A percentile compares a stretch with the other conserved stretches of the same genome.
phyloP scores from a whole-genome alignment of 1,140 invertebrate genomes.

The Lethrus apterus region DNA sequence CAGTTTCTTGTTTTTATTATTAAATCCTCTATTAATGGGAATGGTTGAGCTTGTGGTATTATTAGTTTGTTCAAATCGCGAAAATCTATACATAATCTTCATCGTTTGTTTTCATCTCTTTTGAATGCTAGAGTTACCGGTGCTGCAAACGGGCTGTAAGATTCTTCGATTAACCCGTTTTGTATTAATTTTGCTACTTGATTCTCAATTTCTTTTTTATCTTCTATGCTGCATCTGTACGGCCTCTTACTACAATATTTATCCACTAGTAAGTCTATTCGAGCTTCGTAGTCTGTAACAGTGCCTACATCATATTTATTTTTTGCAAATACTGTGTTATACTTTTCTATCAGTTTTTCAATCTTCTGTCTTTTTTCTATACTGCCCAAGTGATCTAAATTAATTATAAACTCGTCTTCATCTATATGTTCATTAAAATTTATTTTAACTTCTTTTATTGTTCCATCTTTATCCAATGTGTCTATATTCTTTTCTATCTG shows the following conservation, averaged over 20 bases:
- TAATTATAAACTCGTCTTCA: constrained; percentile 25
- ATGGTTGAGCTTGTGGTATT: constrained; percentile 14
- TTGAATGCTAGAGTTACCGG: not conserved
- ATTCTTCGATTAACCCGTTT: constrained; percentile 19
- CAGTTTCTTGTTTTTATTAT: constrained; percentile 31
- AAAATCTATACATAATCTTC: constrained; percentile 9
- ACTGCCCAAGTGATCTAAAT: constrained; percentile 30
- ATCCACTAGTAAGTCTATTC: constrained; percentile 33
- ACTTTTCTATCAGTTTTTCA: constrained; percentile 23
- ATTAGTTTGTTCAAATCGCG: constrained; percentile 1
- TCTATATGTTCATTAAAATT: constrained; percentile 37
- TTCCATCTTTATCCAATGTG: constrained; percentile 1
- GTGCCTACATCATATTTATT: constrained; percentile 35
- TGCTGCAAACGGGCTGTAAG: constrained; percentile 2
- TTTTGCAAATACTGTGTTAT: constrained; percentile 37
- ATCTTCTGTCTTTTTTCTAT: constrained; percentile 14
- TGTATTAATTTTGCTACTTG: constrained; percentile 36
- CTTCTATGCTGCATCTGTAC: constrained; percentile 34
- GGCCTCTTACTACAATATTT: constrained; percentile 36
- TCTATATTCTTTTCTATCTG: constrained; percentile 1
- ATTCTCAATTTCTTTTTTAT: constrained; percentile 38
- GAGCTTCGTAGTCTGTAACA: constrained; percentile 27
- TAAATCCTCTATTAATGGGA: constrained; percentile 35
- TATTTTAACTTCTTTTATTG: constrained; percentile 10
- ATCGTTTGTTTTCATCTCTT: constrained; percentile 4